These are phyloP conservation scores for Hypolimnas misippus DNA, from an alignment of 2,888 invertebrate genomes.

Conservation along the genomic window DNA sequence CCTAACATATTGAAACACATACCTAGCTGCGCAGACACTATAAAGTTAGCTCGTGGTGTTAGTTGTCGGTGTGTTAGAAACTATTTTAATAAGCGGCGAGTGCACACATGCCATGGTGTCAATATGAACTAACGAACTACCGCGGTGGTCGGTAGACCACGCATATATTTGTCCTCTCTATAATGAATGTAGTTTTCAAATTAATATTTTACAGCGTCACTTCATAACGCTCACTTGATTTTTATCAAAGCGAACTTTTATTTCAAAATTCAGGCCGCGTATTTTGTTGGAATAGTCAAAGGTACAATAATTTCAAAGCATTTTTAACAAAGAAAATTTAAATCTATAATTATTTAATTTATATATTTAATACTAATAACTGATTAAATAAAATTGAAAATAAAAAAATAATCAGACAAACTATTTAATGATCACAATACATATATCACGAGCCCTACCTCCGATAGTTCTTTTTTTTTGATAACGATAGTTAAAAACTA, in stretches of 20 bases:
- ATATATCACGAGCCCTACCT: too few relatives aligned
- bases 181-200: background rate
- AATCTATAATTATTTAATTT: too few relatives aligned
- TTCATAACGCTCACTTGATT: background rate
- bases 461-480: too few relatives aligned
- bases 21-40: background rate
- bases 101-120: background rate
- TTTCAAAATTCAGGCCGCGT: background rate
- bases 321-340: too few relatives aligned
- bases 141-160: background rate
- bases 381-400: too few relatives aligned
- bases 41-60: background rate
- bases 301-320: background rate
- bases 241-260: background rate
- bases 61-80: background rate
- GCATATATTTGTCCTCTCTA: background rate
- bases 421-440: too few relatives aligned
- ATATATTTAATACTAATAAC: too few relatives aligned
- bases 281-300: too few relatives aligned
- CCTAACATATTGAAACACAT: background rate
- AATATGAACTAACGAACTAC: background rate
- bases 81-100: constrained; percentile 5
- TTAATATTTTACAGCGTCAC: background rate
- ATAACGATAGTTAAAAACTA: too few relatives aligned
- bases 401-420: too few relatives aligned